phyloP scores from a whole-genome alignment of 2,113 vertebrate genomes.

The Leptodactylus fuscus region DNA sequence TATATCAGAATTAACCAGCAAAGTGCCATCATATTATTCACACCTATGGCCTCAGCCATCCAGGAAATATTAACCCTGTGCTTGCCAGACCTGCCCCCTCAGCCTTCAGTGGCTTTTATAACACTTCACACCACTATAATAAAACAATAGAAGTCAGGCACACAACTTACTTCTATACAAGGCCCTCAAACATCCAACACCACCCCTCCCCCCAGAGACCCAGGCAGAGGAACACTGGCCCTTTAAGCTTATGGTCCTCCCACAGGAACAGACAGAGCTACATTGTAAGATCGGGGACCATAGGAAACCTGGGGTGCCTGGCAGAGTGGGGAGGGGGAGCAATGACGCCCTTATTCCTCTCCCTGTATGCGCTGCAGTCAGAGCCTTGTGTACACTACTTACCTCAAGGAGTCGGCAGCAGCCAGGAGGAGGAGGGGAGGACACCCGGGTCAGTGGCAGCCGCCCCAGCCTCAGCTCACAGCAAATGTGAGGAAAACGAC shows the following conservation, averaged over 20 bases:
- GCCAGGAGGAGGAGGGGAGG: not conserved
- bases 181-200: not conserved
- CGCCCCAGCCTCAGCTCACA: not conserved
- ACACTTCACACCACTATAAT: not conserved
- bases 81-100: not conserved
- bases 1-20: not conserved
- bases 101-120: too few relatives aligned
- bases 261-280: not conserved
- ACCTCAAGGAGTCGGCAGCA: too few relatives aligned
- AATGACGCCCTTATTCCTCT: not conserved
- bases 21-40: not conserved
- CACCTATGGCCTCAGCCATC: not conserved
- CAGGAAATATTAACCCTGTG: not conserved
- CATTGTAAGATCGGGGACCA: not conserved
- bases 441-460: not conserved
- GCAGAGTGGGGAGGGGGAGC: not conserved
- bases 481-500: not conserved
- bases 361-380: not conserved
- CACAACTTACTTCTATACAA: not conserved
- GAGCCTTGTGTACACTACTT: too few relatives aligned
- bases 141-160: not conserved
- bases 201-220: not conserved
- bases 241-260: constrained; percentile 42
- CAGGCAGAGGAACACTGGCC: not conserved
- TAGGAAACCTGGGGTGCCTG: not conserved